Percentiles rank a stretch among this genome's conserved stretches.
Conservation (phyloP, 2,113 vertebrate species). For the Melanocharis versteri region DNA sequence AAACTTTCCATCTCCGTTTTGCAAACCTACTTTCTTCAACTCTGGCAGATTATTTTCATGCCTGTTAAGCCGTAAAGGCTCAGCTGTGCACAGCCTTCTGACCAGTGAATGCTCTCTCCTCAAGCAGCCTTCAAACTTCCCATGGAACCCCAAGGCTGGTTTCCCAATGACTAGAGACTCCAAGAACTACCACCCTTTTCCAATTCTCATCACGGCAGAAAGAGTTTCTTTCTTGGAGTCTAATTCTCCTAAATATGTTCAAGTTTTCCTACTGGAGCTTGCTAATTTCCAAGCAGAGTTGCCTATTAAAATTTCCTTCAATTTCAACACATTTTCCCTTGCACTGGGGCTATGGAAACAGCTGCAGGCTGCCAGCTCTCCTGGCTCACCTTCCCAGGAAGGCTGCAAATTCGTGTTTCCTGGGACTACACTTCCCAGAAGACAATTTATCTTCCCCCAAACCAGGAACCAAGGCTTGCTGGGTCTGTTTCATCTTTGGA, state of each 20-base stretch:
- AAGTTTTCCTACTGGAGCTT: not conserved
- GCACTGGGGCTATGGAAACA: not conserved
- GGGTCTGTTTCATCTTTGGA: rapidly evolving
- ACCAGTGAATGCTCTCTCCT: not conserved
- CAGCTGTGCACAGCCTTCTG: not conserved
- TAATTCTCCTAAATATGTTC: not conserved
- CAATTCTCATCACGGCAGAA: not conserved
- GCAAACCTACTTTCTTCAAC: not conserved
- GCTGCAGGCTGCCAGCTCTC: not conserved
- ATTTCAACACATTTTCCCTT: not conserved
- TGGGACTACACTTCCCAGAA: not conserved
- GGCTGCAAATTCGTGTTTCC: not conserved
- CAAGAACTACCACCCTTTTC: not conserved
- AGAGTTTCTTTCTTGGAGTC: not conserved
- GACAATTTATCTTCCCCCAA: not conserved
- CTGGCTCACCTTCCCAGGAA: not conserved
- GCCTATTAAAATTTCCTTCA: not conserved
- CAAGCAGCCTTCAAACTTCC: not conserved
- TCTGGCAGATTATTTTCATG: not conserved
- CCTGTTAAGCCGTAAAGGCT: not conserved
- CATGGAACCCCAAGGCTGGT: not conserved
- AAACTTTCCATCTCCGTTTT: not conserved
- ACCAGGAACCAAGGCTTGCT: rapidly evolving
- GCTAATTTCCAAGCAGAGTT: not conserved
- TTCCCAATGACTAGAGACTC: not conserved